Base-by-base conservation (phyloP, 2,888 invertebrate species). In the Osmoderma eremita region DNA sequence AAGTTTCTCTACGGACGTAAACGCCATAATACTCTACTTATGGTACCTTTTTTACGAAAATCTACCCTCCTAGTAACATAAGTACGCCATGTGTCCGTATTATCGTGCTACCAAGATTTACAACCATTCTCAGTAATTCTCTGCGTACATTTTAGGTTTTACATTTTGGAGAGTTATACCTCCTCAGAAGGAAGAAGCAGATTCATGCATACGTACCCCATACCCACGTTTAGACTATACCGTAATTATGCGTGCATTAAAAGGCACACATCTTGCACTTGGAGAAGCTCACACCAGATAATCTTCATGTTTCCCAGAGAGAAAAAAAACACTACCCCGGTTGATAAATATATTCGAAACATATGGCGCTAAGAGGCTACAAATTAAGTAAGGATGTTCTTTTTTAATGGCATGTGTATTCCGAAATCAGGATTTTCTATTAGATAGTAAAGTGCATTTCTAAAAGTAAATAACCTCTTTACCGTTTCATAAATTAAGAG, bases 121-220 rank as follows among this genome's bases (percentile, higher is more conserved):
- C 53, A 54, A 54, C 38, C 24, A 53, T 53, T 51, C 42, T 38
- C 17, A 18, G 53, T 64, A 63, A 6, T 54, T 17, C 54, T 54
- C 41, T 64, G 51, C 42, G 13, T 12, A 64, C 64, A 18, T 54
- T 64, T 64, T 15, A 24, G 64, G 51, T 30, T 64, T n/a, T 64
- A 64, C n/a, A 41, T 45, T 45, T 41, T 54, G 24, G 64, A 65
- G 56, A 56, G 24, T 45, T 56, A 54, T 48, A 48, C 65, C 30
- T 48, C 41, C 36, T 15, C 24, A 24, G 56, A 8, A 22, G 18
- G 41, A 56, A 56, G n/a, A 22, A 38, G 18, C n/a, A n/a, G 13
- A 42, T 56, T 56, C 56, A 22, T 22, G 5, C 3, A 24, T 4
- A 56, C 22, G 8, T 8, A 10, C 41, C 4, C n/a, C 50, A 22